Conservation (phyloP, 2,888 invertebrate genomes). For the Rhopalosiphum nymphaeae region DNA sequence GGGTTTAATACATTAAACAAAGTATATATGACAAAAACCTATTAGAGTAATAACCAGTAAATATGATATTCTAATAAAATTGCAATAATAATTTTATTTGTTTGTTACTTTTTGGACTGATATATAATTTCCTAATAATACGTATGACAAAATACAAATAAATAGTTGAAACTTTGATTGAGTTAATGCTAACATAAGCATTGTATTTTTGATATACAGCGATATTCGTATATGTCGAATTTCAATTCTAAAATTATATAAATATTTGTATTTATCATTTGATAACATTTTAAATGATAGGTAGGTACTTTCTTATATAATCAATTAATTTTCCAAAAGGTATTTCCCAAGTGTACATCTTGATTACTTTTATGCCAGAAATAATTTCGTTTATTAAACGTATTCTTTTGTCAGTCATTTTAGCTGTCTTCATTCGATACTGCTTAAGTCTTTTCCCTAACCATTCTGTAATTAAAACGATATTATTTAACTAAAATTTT, state of each 20-base stretch:
- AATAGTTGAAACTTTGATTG: constrained; percentile 85
- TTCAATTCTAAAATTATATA: constrained; percentile 75
- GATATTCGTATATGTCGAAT: constrained; percentile 80
- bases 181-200: constrained; percentile 83
- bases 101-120: constrained; percentile 79
- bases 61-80: not conserved
- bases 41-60: not conserved
- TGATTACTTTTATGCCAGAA: constrained; percentile 87
- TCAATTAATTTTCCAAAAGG: constrained; percentile 83
- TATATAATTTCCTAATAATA: constrained; percentile 77
- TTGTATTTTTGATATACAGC: constrained; percentile 78
- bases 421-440: constrained; percentile 82
- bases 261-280: not conserved
- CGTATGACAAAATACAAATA: constrained; percentile 79
- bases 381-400: constrained; percentile 92
- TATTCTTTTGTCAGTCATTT: constrained; percentile 89
- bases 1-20: not conserved
- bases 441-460: constrained; percentile 83
- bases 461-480: constrained; percentile 73
- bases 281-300: not conserved
- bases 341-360: constrained; percentile 93
- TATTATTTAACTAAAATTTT: not conserved
- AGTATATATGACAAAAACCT: constrained; percentile 79
- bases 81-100: not conserved
- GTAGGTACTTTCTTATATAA: constrained; percentile 79